Evolutionary conservation across 1,140 invertebrate species (phyloP).

Genomic region (Paracyclopina nana): DNA sequence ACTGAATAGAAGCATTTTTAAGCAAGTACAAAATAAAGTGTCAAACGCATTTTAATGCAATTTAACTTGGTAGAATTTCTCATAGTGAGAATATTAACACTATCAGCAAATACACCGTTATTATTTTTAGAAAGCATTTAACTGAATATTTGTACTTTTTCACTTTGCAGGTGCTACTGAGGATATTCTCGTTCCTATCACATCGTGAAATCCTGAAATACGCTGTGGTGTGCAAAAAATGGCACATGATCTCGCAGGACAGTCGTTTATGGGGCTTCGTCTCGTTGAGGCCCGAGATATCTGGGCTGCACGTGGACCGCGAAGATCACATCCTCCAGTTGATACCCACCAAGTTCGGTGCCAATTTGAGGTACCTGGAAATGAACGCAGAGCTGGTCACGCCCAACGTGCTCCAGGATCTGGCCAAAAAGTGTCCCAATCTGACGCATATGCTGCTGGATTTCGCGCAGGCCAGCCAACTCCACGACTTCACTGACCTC

Average conservation of each 20-base stretch:
- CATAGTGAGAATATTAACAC: too few relatives aligned
- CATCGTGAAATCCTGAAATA: conserved; percentile 83
- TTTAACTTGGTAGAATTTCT: too few relatives aligned
- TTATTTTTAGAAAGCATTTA: too few relatives aligned
- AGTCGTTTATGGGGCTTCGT: conserved; percentile 82
- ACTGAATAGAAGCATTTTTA: too few relatives aligned
- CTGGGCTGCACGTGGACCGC: conserved; percentile 71
- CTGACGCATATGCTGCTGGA: conserved; percentile 92
- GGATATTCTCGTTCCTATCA: conserved; percentile 82
- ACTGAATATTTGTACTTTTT: too few relatives aligned
- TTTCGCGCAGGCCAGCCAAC: conserved; percentile 94
- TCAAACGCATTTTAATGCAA: too few relatives aligned
- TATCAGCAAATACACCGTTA: too few relatives aligned
- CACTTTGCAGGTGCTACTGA: conserved; percentile 51
- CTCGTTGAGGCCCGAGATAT: conserved; percentile 88
- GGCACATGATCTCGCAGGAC: conserved; percentile 83
- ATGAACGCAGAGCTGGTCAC: conserved; percentile 67
- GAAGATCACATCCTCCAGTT: conserved; percentile 61
- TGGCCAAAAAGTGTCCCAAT: conserved; percentile 91
- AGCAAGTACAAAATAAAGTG: too few relatives aligned
- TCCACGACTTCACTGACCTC: conserved; percentile 97
- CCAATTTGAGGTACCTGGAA: conserved; percentile 82
- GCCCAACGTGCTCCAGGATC: conserved; percentile 58
- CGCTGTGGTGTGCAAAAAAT: conserved; percentile 74
- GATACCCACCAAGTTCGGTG: conserved; percentile 64